These are phyloP conservation scores for Sciurus vulgaris DNA, from an alignment of 2,797 vertebrate species.

Conservation along the genomic window DNA sequence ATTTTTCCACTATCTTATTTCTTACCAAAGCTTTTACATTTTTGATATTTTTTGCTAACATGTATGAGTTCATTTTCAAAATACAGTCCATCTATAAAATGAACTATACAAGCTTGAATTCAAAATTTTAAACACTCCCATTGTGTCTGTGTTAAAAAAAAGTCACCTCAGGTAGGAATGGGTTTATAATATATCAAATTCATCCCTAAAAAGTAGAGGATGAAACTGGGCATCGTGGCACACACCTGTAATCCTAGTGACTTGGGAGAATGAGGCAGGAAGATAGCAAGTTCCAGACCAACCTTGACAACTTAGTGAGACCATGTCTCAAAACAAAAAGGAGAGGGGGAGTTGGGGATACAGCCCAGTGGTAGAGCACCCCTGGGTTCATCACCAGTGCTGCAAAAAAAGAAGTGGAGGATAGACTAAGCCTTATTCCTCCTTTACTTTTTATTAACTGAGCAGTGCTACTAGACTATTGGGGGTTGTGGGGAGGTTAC, in stretches of 20 bases:
- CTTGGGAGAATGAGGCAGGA: background rate
- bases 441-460: background rate
- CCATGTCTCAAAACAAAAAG: no score
- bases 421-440: background rate
- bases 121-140: background rate
- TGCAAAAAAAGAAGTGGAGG: background rate
- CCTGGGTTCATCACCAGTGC: no score
- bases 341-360: no score
- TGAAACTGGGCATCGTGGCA: accelerated
- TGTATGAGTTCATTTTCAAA: slow-evolving; percentile 23
- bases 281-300: background rate
- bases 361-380: no score
- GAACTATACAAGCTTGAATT: background rate
- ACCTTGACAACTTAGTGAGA: no score
- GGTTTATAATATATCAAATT: background rate
- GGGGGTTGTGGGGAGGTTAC: no score
- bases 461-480: background rate
- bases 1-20: background rate
- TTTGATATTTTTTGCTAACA: background rate
- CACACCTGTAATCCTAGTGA: no score
- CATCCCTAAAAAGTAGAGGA: background rate
- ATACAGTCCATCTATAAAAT: background rate
- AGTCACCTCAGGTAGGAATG: background rate
- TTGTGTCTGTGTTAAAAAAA: background rate
- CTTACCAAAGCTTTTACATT: slow-evolving; percentile 7